A percentile compares a stretch with the other conserved stretches of the same genome.
Conservation (phyloP, 2,888 invertebrate genomes). For the Tupiocoris notatus region DNA sequence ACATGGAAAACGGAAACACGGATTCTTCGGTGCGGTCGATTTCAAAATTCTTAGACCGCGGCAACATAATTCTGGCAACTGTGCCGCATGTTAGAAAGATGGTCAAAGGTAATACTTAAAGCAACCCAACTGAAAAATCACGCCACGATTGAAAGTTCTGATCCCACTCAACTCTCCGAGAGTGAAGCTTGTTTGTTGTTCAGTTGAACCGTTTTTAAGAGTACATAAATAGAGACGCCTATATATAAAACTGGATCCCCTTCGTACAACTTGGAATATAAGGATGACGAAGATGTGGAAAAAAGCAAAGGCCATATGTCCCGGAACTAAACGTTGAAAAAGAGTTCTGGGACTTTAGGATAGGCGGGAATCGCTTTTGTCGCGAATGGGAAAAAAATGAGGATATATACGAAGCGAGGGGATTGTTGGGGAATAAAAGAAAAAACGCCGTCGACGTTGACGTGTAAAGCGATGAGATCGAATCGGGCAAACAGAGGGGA, state of each 20-base stretch:
- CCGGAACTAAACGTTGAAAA: constrained; percentile 23
- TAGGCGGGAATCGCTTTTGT: constrained; percentile 31
- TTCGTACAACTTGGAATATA: neutral
- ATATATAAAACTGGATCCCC: neutral
- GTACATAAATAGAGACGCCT: neutral
- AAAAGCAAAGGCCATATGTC: constrained; percentile 25
- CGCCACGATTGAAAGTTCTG: neutral
- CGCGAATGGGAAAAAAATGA: constrained; percentile 34
- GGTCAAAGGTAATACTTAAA: too few species aligned
- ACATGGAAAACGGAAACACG: too few species aligned
- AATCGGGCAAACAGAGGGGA: neutral
- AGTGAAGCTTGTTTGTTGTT: neutral
- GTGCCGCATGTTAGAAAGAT: too few species aligned
- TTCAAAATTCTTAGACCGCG: too few species aligned
- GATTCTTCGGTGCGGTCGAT: too few species aligned
- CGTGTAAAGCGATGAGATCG: constrained; percentile 26
- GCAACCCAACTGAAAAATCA: too few species aligned
- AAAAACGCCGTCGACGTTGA: constrained; percentile 22
- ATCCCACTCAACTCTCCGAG: neutral
- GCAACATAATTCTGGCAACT: too few species aligned
- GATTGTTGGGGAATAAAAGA: neutral
- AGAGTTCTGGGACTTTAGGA: neutral
- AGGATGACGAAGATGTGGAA: neutral
- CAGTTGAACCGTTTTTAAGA: neutral
- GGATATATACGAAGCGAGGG: constrained; percentile 2